phyloP scores from a whole-genome alignment of 2,113 vertebrate species.

The Pica pica region DNA sequence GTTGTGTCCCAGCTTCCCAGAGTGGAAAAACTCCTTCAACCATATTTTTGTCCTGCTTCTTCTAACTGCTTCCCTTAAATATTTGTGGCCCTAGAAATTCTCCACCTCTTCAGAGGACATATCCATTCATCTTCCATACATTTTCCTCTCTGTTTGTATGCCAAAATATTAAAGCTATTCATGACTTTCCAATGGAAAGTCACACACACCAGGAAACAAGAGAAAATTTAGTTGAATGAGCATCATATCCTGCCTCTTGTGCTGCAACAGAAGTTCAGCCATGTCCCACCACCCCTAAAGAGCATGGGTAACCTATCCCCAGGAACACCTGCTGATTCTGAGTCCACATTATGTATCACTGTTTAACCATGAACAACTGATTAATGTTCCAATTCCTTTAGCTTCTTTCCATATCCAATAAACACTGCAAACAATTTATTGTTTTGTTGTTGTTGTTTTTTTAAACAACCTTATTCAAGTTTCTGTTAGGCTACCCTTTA shows the following conservation, averaged over 20 bases:
- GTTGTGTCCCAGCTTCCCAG: background rate
- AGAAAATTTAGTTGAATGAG: background rate
- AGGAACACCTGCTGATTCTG: background rate
- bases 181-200: background rate
- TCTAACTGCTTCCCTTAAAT: background rate
- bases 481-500: background rate
- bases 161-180: background rate
- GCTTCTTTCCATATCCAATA: background rate
- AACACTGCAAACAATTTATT: background rate
- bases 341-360: background rate
- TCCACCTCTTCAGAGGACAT: background rate
- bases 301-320: background rate
- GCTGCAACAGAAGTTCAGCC: background rate
- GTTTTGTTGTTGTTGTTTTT: background rate
- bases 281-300: background rate
- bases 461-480: background rate
- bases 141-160: background rate
- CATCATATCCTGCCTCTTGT: background rate
- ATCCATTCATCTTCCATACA: background rate
- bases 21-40: background rate
- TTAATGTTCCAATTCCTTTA: background rate
- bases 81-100: background rate
- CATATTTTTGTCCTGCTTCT: rapidly evolving
- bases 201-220: rapidly evolving
- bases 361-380: background rate